Evolutionary conservation across 2,888 invertebrate species (phyloP), one percentile per base, ranked within the genome.

Genomic region (Pelosia muscerda): DNA sequence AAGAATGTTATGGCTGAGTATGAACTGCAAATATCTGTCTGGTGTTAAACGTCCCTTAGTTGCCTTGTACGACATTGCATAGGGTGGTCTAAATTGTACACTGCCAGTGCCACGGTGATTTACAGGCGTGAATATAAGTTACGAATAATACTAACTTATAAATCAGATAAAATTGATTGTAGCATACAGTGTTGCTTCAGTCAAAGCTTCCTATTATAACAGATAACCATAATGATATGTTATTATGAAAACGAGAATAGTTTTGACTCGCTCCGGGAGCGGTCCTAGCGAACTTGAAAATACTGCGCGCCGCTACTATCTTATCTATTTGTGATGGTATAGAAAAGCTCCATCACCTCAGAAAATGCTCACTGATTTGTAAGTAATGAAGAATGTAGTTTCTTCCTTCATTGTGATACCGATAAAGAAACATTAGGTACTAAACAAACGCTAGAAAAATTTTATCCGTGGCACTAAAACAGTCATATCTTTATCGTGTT

Each of bases 401-500:
- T 22, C 2, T 34, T 26, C 23, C 22, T 6, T 26, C n/a, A 26
- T 49, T 31, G 58, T 25, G 26, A 25, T 42, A 56, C 42, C 26
- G 28, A 49, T 81, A 83, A 83, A 81, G 26, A 80, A 80, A 78
- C 34, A 49, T 54, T 68, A n/a, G n/a, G n/a, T n/a, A 66, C 68
- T 61, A 74, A 74, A 68, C 60, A 78, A 74, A 69, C 77, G 81
- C 77, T 85, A 85, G 84, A 85, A 82, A 84, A 82, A 88, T 89
- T 85, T 79, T 80, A 85, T 84, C 72, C 76, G 81, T 79, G 71
- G 83, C 84, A 85, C 85, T 84, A 87, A 89, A 91, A 87, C 88
- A 90, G 91, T 89, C 91, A 91, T 90, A 92, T 89, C 88, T 91
- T 90, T 90, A 93, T 92, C 92, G 87, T 89, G 90, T 92, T 92